Conservation (phyloP, 2,797 vertebrate species). For the Cossypha niveicapilla region DNA sequence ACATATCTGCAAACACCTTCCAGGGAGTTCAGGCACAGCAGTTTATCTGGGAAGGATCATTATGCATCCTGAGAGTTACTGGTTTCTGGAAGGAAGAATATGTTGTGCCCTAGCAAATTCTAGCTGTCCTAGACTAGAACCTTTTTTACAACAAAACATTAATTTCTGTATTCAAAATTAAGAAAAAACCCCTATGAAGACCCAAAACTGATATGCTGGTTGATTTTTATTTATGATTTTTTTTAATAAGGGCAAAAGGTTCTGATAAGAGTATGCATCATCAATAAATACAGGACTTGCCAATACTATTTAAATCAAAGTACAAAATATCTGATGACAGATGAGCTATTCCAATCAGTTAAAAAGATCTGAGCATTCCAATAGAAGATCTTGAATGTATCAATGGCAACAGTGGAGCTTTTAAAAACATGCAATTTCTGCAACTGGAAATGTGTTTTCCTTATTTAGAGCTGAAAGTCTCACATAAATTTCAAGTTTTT, state of each 20-base stretch:
- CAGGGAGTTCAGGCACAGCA: background rate
- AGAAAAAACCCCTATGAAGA: background rate
- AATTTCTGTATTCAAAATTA: background rate
- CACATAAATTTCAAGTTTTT: background rate
- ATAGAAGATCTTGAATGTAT: constrained; percentile 49
- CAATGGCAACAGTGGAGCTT: constrained; percentile 28
- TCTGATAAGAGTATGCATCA: constrained; percentile 26
- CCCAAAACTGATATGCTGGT: background rate
- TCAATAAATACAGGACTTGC: constrained; percentile 30
- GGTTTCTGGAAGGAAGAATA: background rate
- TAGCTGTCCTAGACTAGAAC: background rate
- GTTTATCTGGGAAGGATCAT: background rate
- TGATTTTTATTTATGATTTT: constrained; percentile 6
- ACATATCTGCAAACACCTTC: background rate
- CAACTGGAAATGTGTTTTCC: constrained; percentile 29
- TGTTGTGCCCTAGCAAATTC: background rate
- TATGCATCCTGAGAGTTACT: background rate
- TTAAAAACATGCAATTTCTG: constrained; percentile 34
- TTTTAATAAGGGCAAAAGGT: constrained; percentile 31
- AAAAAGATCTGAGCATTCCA: constrained; percentile 45
- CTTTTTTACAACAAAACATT: background rate
- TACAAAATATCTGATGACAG: constrained; percentile 55
- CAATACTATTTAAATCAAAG: constrained; percentile 61
- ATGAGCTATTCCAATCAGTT: constrained; percentile 47
- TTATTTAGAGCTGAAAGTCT: constrained; percentile 22